These are phyloP conservation scores for Rissa tridactyla DNA, from an alignment of 2,113 vertebrate species.

Conservation along the genomic window DNA sequence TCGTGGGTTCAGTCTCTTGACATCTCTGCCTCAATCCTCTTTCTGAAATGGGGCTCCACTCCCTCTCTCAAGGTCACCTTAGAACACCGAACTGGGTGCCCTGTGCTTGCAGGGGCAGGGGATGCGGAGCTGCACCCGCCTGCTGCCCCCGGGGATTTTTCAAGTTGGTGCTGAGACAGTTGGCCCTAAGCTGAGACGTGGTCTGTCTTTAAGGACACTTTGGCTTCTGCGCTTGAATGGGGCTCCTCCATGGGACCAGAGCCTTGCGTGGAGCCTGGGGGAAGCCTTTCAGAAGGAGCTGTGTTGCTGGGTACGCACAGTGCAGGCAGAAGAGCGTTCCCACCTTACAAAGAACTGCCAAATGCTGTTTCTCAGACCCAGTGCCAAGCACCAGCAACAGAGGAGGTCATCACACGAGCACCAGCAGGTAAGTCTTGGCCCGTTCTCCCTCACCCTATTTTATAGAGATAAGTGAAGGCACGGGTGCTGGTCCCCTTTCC, in stretches of 20 bases:
- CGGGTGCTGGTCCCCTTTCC: not conserved
- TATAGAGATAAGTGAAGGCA: not conserved
- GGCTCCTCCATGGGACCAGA: not conserved
- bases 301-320: not conserved
- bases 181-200: not conserved
- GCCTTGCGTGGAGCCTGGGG: not conserved
- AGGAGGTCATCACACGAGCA: not conserved
- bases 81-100: not conserved
- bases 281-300: rapidly evolving
- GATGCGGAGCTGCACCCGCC: not conserved
- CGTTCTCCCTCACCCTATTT: not conserved
- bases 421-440: constrained; percentile 17
- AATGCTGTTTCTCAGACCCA: not conserved
- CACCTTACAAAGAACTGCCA: not conserved
- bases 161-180: not conserved
- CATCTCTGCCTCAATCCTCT: not conserved
- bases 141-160: not conserved
- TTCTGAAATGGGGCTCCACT: not conserved
- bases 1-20: not conserved
- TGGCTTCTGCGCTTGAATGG: not conserved
- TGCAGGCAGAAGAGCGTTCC: not conserved
- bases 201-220: not conserved
- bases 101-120: not conserved
- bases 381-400: not conserved
- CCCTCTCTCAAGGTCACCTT: not conserved